Conservation (phyloP, 1,140 invertebrate species). For the Drosophila kikkawai region DNA sequence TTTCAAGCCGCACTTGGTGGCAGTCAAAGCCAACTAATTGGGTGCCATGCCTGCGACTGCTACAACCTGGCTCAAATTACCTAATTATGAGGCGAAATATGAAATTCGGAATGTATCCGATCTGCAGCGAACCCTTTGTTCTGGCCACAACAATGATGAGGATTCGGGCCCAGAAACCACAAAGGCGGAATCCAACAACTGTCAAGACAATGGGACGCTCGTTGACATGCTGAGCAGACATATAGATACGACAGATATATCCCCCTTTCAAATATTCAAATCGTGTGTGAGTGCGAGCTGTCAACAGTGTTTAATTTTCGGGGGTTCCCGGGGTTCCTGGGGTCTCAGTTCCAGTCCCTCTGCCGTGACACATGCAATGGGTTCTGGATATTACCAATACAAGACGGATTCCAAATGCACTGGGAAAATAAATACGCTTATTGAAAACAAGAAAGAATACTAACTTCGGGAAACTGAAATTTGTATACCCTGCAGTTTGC, state of each 20-base stretch:
- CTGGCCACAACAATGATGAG: slow-evolving; percentile 55
- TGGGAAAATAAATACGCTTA: not conserved
- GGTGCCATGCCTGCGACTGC: slow-evolving; percentile 31
- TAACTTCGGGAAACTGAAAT: too few relatives aligned
- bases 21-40: slow-evolving; percentile 55
- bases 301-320: slow-evolving; percentile 80
- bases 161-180: slow-evolving; percentile 13
- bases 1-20: slow-evolving; percentile 1
- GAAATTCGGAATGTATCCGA: slow-evolving; percentile 26
- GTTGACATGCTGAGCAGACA: slow-evolving; percentile 57
- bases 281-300: slow-evolving; percentile 77
- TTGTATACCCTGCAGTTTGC: too few relatives aligned
- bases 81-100: slow-evolving; percentile 68
- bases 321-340: slow-evolving; percentile 17
- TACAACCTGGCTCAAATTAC: slow-evolving; percentile 67
- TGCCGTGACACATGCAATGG: slow-evolving; percentile 71
- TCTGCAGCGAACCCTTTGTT: slow-evolving; percentile 55
- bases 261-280: slow-evolving; percentile 63
- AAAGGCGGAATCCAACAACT: slow-evolving; percentile 54
- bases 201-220: slow-evolving; percentile 64
- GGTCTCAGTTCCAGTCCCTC: slow-evolving; percentile 4
- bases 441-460: too few relatives aligned
- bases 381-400: slow-evolving; percentile 8
- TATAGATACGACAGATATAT: slow-evolving; percentile 24
- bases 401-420: slow-evolving; percentile 15